Conservation (phyloP, 2,888 invertebrate genomes). For the Leptopilina drosophilae region DNA sequence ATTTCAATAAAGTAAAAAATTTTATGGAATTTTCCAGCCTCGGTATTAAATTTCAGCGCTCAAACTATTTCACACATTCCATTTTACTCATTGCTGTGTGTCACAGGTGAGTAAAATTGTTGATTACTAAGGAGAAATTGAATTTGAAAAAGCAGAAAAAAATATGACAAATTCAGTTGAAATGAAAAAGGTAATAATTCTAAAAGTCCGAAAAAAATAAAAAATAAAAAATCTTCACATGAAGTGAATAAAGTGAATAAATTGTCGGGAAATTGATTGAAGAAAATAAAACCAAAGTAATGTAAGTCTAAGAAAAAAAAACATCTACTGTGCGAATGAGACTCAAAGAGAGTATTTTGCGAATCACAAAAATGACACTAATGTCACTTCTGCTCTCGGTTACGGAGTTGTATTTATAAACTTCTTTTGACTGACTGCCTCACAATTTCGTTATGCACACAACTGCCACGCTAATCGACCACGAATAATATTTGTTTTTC, state of each 20-base stretch:
- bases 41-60: neutral
- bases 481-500: neutral
- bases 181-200: neutral
- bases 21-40: neutral
- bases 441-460: neutral
- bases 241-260: neutral
- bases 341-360: slow-evolving; percentile 56
- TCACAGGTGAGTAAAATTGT: no score
- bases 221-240: no score
- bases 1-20: neutral
- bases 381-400: slow-evolving; percentile 56
- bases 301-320: slow-evolving; percentile 40
- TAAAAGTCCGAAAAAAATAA: no score
- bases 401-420: slow-evolving; percentile 58
- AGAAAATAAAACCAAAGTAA: neutral
- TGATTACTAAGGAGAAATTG: no score
- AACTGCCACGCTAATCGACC: neutral
- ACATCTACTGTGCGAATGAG: slow-evolving; percentile 31
- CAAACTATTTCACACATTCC: neutral
- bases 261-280: neutral
- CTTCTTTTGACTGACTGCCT: slow-evolving; percentile 19
- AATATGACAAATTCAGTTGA: neutral
- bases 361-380: slow-evolving; percentile 67
- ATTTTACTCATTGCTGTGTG: neutral
- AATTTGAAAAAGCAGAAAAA: neutral